Evolutionary conservation across 2,888 invertebrate species (phyloP).

Genomic region (Baronia brevicornis): DNA sequence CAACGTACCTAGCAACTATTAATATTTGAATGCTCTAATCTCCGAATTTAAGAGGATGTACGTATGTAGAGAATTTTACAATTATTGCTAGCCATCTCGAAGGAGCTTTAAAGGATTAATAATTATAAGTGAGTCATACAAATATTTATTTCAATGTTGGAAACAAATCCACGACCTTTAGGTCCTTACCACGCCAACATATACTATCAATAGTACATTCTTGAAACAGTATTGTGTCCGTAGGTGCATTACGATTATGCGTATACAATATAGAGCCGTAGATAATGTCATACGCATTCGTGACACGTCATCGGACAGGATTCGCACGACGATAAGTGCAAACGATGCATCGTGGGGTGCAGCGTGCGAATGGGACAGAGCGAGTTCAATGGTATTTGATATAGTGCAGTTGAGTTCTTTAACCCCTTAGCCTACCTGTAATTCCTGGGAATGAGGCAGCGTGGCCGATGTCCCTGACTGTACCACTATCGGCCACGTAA

Average conservation of each 20-base stretch:
- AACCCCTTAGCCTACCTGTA: slow-evolving; percentile 76
- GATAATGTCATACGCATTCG: slow-evolving; percentile 68
- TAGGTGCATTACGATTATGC: slow-evolving; percentile 31
- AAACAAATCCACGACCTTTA: too few relatives aligned
- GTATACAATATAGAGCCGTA: slow-evolving; percentile 45
- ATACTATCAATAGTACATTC: slow-evolving; percentile 6
- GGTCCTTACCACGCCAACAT: background rate
- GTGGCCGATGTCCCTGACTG: slow-evolving; percentile 73
- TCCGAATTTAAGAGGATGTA: too few relatives aligned
- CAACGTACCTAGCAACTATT: too few relatives aligned
- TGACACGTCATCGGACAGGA: slow-evolving; percentile 68
- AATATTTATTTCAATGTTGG: too few relatives aligned
- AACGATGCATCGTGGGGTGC: slow-evolving; percentile 53
- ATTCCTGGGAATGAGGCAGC: slow-evolving; percentile 72
- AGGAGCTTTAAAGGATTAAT: too few relatives aligned
- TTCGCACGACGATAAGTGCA: slow-evolving; percentile 65
- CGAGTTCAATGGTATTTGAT: slow-evolving; percentile 75
- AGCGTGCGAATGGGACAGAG: slow-evolving; percentile 54
- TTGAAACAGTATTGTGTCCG: slow-evolving; percentile 24
- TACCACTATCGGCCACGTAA: slow-evolving; percentile 64
- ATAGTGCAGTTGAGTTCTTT: slow-evolving; percentile 74
- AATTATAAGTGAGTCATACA: too few relatives aligned
- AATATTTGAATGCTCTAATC: too few relatives aligned
- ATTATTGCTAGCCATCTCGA: too few relatives aligned
- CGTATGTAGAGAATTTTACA: too few relatives aligned